These are phyloP conservation scores for Alectura lathami DNA, from an alignment of 2,113 vertebrate genomes.

Conservation along the genomic window DNA sequence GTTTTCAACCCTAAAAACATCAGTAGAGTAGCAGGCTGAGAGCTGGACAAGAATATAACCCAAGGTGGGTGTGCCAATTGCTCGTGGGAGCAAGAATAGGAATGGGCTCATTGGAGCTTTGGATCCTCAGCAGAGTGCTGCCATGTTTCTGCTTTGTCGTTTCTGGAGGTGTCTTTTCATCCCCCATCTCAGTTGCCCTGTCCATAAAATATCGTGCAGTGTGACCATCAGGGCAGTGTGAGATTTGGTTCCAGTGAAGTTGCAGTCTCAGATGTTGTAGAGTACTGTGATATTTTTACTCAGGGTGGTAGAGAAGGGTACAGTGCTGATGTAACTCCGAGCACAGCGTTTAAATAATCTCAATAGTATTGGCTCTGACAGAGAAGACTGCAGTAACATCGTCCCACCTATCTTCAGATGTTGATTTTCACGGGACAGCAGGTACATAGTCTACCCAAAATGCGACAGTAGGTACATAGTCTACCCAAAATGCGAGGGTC, in stretches of 20 bases:
- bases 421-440: not conserved
- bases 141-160: not conserved
- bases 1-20: not conserved
- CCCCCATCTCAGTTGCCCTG: not conserved
- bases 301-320: not conserved
- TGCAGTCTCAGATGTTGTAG: not conserved
- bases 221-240: not conserved
- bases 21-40: not conserved
- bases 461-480: not conserved
- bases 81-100: not conserved
- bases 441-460: not conserved
- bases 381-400: not conserved
- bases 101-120: not conserved
- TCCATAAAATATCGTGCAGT: not conserved
- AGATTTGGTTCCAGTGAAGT: not conserved
- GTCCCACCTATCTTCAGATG: too few species aligned
- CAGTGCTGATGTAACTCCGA: not conserved
- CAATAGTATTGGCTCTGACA: not conserved
- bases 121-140: not conserved
- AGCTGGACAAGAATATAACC: not conserved
- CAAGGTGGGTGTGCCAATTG: fast-evolving
- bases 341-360: not conserved
- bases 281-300: not conserved
- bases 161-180: not conserved
- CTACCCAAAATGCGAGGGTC: not conserved